phyloP scores from a whole-genome alignment of 2,888 invertebrate genomes.

The Leucophenga montana region DNA sequence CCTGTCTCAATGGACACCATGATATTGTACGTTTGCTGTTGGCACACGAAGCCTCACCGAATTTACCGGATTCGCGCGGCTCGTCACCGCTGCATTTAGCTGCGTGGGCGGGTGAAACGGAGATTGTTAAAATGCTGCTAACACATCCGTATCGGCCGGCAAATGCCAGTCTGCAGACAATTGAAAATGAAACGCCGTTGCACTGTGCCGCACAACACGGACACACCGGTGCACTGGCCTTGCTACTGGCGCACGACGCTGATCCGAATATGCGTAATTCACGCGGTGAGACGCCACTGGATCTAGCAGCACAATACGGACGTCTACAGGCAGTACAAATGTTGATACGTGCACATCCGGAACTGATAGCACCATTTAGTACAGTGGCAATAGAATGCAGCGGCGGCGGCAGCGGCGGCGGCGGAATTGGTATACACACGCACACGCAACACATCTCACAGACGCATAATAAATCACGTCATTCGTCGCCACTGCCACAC shows the following conservation, averaged over 20 bases:
- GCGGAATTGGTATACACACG: conserved; percentile 7
- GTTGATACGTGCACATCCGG: conserved; percentile 87
- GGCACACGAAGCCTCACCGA: conserved; percentile 87
- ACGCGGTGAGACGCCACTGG: conserved; percentile 92
- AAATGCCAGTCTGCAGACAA: conserved; percentile 89
- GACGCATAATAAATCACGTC: conserved; percentile 28
- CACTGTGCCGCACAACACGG: conserved; percentile 96
- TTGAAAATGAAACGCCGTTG: conserved; percentile 92
- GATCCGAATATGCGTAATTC: conserved; percentile 91
- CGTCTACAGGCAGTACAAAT: conserved; percentile 88
- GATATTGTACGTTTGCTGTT: conserved; percentile 89
- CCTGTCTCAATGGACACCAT: conserved; percentile 93
- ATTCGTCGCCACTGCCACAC: conserved; percentile 61
- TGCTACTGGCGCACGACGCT: conserved; percentile 87
- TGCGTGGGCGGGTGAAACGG: conserved; percentile 93
- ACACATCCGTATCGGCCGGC: conserved; percentile 87
- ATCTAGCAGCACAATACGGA: conserved; percentile 94
- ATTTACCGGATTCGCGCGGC: conserved; percentile 90
- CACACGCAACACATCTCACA: background rate
- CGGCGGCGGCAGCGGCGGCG: conserved; percentile 13
- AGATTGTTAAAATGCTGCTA: conserved; percentile 88
- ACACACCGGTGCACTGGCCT: conserved; percentile 87
- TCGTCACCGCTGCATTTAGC: conserved; percentile 94
- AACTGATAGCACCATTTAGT: conserved; percentile 83
- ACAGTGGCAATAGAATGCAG: conserved; percentile 53